Conservation (phyloP, 2,113 vertebrate species). For the Ageneiosus marmoratus region DNA sequence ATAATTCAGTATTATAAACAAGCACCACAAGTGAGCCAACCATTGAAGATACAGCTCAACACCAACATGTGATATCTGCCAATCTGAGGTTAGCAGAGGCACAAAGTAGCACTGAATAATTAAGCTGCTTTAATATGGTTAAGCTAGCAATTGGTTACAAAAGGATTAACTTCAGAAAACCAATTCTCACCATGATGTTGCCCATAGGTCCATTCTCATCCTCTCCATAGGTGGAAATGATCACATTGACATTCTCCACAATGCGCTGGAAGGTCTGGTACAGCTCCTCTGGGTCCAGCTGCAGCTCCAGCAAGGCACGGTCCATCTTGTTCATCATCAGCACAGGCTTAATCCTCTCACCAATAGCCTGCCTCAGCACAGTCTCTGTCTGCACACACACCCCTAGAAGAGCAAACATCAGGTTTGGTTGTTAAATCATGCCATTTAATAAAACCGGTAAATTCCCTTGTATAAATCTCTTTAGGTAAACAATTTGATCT, state of each 20-base stretch:
- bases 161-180: neutral
- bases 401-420: slow-evolving; percentile 65
- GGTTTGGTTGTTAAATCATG: neutral
- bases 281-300: slow-evolving; percentile 87
- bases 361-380: slow-evolving; percentile 92
- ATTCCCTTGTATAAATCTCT: neutral
- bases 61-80: no score
- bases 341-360: slow-evolving; percentile 91
- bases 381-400: slow-evolving; percentile 97
- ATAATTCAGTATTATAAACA: neutral
- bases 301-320: slow-evolving; percentile 90
- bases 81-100: neutral
- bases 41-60: neutral
- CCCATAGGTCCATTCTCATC: slow-evolving; percentile 92
- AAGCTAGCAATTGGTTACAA: no score
- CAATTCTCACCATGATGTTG: slow-evolving; percentile 82
- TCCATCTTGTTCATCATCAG: slow-evolving; percentile 99
- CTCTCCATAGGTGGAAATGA: slow-evolving; percentile 92
- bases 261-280: slow-evolving; percentile 97
- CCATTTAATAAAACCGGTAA: neutral
- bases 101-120: neutral
- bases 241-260: slow-evolving; percentile 91
- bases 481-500: slow-evolving; percentile 46
- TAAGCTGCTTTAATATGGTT: neutral
- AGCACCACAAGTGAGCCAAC: neutral